A percentile compares a stretch with the other conserved stretches of the same genome.
Conservation (phyloP, 2,888 invertebrate species). For the Xanthorhoe designata region DNA sequence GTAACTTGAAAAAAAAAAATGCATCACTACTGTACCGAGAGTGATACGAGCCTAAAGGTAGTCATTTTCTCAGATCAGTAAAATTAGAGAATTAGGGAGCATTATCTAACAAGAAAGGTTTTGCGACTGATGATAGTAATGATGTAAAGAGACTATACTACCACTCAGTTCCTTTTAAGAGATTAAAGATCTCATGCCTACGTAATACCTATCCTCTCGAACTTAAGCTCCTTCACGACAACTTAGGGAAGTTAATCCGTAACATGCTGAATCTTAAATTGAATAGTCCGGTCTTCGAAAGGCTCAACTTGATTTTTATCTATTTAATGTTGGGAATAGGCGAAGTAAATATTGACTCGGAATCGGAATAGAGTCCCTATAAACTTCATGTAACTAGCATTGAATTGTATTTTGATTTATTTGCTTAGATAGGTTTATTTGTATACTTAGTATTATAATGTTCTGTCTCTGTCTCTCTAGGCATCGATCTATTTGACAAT, state of each 20-base stretch:
- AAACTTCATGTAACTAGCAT: no score
- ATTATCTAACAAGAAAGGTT: neutral
- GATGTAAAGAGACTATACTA: slow-evolving; percentile 1
- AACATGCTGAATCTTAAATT: slow-evolving; percentile 28
- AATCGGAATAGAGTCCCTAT: neutral
- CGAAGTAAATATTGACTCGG: neutral
- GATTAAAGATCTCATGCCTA: slow-evolving; percentile 22
- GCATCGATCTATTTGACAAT: no score
- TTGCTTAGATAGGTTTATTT: no score
- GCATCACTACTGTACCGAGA: no score
- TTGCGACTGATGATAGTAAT: neutral
- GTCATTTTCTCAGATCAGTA: neutral
- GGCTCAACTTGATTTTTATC: slow-evolving; percentile 9
- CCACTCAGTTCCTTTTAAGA: slow-evolving; percentile 13
- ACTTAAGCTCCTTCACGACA: slow-evolving; percentile 16
- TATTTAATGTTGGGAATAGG: slow-evolving; percentile 3
- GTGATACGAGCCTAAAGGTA: no score
- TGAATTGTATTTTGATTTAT: no score
- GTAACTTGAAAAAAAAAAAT: no score
- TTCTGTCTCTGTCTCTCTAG: no score
- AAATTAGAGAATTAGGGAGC: neutral
- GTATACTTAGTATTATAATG: no score
- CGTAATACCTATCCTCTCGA: slow-evolving; percentile 15
- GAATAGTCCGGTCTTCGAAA: slow-evolving; percentile 15
- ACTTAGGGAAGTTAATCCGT: slow-evolving; percentile 26